A percentile compares a stretch with the other conserved stretches of the same genome.
Evolutionary conservation across 2,888 invertebrate species (phyloP).

Genomic region (Yponomeuta malinellus): DNA sequence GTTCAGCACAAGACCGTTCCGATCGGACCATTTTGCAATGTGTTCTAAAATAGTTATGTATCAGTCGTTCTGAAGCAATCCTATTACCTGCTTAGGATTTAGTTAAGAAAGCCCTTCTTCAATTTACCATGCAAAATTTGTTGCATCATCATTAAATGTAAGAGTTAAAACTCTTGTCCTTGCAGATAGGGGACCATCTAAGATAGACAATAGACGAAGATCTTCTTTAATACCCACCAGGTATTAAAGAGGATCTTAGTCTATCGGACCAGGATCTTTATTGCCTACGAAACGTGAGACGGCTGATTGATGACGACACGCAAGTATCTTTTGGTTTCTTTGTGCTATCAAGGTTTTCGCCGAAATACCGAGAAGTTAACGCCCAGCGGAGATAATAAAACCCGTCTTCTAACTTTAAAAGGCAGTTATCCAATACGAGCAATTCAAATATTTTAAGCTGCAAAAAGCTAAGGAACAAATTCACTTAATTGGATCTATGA

Average conservation of each 20-base stretch:
- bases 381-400: not conserved
- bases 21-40: no score
- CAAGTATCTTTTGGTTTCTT: not conserved
- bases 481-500: constrained; percentile 12
- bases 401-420: not conserved
- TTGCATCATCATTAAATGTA: no score
- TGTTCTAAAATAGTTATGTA: no score
- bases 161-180: no score
- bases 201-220: no score
- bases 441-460: not conserved
- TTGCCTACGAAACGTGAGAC: not conserved
- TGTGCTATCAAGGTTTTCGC: not conserved
- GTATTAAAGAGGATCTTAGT: not conserved
- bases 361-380: not conserved
- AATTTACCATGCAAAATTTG: no score
- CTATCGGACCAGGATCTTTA: not conserved
- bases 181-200: no score
- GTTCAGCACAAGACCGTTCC: no score
- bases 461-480: constrained; percentile 4
- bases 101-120: no score
- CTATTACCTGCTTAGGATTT: no score
- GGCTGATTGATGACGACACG: constrained; percentile 6
- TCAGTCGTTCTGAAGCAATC: no score
- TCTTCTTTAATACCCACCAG: no score
- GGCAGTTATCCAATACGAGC: not conserved